Evolutionary conservation across 1,140 invertebrate species (phyloP), one percentile per base, ranked within the genome.

Genomic region (Acromyrmex heyeri): DNA sequence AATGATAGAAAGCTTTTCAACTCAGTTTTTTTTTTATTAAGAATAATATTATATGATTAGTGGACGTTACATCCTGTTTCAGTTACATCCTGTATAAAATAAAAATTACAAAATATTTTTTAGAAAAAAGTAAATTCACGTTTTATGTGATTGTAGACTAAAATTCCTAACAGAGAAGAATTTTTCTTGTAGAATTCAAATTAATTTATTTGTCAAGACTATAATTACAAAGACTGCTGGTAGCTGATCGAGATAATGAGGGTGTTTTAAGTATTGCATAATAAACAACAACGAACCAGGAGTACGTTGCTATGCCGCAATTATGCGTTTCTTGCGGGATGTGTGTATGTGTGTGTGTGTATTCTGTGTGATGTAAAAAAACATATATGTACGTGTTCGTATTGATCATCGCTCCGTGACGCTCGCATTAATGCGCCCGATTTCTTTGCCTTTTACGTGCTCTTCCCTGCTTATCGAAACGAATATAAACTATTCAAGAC

Each of bases 331-430:
- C 16, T 34, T 30, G 64, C 50, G 21, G 16, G 24, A 24, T 27
- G 14, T 48, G 24, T 57, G 69, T 10, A 34, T 27, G 16, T 21
- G 16, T 50, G 16, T 50, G 44, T 27, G 7, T 48, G 34, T 21
- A 38, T 38, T 44, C 38, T 44, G 76, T 6, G 30, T 30, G 55
- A 65, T 65, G 50, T 21, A 50, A 79, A 76, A 76, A 88, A 73
- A 14, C 67, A n/a, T 48, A n/a, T 21, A n/a, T 57, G 59, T 53
- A 65, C 87, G 21, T 61, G 79, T 64, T 88, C 72, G 72, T 87
- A 88, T 89, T 88, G 87, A 88, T 89, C 87, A 88, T 55, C 86
- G 64, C 53, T 57, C 69, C 87, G 79, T 89, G 73, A 89, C 87
- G 87, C 30, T 30, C 72, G 50, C 69, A 73, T 83, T 83, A 83